Evolutionary conservation across 2,113 vertebrate species (phyloP).

Genomic region (Ptychochromis oligacanthus): DNA sequence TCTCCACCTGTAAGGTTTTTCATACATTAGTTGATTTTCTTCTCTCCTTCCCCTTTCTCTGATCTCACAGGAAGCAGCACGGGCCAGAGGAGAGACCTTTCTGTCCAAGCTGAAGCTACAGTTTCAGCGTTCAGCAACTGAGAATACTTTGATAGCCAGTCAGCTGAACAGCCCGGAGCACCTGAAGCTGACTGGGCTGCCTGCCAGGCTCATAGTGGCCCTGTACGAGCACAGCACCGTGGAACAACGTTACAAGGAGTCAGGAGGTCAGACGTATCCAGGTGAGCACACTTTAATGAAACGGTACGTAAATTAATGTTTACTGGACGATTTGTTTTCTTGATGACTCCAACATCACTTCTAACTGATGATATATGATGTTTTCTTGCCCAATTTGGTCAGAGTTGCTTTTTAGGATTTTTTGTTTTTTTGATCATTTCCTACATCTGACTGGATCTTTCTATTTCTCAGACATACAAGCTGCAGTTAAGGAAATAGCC

Average conservation of each 20-base stretch:
- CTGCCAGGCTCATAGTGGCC: slow-evolving; percentile 84
- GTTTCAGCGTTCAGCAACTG: slow-evolving; percentile 88
- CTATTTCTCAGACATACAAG: slow-evolving; percentile 85
- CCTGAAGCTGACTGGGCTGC: slow-evolving; percentile 82
- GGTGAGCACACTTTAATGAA: slow-evolving; percentile 77
- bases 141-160: slow-evolving; percentile 84
- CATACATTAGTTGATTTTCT: background rate
- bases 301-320: background rate
- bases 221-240: slow-evolving; percentile 92
- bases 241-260: slow-evolving; percentile 81
- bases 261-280: slow-evolving; percentile 80
- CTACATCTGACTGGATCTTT: background rate
- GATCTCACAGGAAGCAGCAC: slow-evolving; percentile 77
- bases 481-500: slow-evolving; percentile 88
- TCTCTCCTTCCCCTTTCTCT: background rate
- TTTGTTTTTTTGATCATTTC: background rate
- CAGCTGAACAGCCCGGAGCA: slow-evolving; percentile 82
- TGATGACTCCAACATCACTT: background rate
- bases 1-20: background rate
- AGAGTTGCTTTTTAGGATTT: background rate
- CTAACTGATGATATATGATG: no score
- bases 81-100: slow-evolving; percentile 82
- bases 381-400: background rate
- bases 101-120: slow-evolving; percentile 87
- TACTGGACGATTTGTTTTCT: no score